Conservation (phyloP, 2,113 vertebrate species). For the Oxyruncus cristatus region DNA sequence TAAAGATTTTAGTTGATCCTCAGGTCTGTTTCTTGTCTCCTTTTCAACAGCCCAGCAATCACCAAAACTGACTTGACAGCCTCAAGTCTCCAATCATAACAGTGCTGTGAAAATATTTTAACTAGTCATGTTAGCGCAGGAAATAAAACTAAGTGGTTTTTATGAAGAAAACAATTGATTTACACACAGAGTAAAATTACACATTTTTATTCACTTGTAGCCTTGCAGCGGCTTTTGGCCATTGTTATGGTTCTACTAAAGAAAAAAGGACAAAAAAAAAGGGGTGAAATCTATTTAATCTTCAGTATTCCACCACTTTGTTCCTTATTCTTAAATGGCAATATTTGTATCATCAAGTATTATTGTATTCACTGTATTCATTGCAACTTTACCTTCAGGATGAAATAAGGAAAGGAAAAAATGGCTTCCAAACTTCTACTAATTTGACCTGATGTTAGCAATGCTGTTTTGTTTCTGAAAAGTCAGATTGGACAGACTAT, state of each 20-base stretch:
- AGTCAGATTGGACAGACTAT: not conserved
- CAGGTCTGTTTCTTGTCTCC: conserved; percentile 74
- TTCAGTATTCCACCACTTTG: not conserved
- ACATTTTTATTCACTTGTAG: not conserved
- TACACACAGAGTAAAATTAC: not conserved
- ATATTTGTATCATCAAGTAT: not conserved
- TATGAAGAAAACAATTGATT: not conserved
- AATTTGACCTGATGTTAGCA: not conserved
- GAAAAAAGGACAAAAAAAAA: not conserved
- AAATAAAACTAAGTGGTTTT: not conserved
- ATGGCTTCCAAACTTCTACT: not conserved
- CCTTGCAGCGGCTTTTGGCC: not conserved
- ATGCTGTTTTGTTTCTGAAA: not conserved
- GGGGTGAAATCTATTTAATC: not conserved
- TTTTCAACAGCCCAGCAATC: conserved; percentile 77
- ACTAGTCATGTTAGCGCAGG: not conserved
- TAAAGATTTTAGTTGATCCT: conserved; percentile 75
- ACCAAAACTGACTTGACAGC: conserved; percentile 83
- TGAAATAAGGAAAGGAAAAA: not conserved
- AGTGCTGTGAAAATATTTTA: conserved; percentile 67
- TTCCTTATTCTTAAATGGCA: not conserved
- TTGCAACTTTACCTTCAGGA: not conserved
- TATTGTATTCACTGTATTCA: not conserved
- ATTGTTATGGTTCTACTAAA: not conserved
- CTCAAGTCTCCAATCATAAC: conserved; percentile 80